Evolutionary conservation across 35 echinoderm and acorn worm genomes (phyloP), one percentile per base, ranked within the genome.

Genomic region (Ophioderma brevispina): DNA sequence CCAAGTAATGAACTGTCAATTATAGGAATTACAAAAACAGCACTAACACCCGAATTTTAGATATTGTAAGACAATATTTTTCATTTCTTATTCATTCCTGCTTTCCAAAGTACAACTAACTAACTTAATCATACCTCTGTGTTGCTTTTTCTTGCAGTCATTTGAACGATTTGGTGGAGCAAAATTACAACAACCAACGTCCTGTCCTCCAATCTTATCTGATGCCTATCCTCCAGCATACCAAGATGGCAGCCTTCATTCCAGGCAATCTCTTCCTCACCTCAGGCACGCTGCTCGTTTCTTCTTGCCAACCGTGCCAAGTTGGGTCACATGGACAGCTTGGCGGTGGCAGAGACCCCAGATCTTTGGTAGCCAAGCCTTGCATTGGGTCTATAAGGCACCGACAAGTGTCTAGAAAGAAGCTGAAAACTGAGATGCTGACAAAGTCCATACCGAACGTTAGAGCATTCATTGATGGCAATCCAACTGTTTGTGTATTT

Each of bases 141-240:
- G n/a, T n/a, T n/a, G n/a, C n/a, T n/a, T n/a, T n/a, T n/a, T n/a
- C n/a, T 84, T 91, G 19, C 91, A 99, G 97, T 95, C n/a, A 19
- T 99, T 99, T 93, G 97, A 99, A 85, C 85, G 97, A 85, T 82
- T 99, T 30, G 97, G 93, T 19, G 97, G 95, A 77, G 92, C 95
- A 88, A 99, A 99, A 38, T 38, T 99, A 17, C 97, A 99, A n/a
- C n/a, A n/a, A n/a, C n/a, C n/a, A n/a, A n/a, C 78, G 97, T 93
- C 39, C 85, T 99, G 21, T 99, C 97, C 41, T 94, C 97, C 1
- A 99, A 94, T 85, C n/a, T 90, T 99, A n/a, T 99, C 93, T n/a
- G 97, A 99, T 95, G 97, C 97, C 0, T 93, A n/a, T n/a, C 95
- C n/a, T 79, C 84, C 35, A 99, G 97, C 28, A 94, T 99, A 35